A percentile compares a stretch with the other conserved stretches of the same genome.
These are phyloP conservation scores for Zaprionus lachaisei DNA, from an alignment of 1,140 invertebrate species.

Conservation along the genomic window DNA sequence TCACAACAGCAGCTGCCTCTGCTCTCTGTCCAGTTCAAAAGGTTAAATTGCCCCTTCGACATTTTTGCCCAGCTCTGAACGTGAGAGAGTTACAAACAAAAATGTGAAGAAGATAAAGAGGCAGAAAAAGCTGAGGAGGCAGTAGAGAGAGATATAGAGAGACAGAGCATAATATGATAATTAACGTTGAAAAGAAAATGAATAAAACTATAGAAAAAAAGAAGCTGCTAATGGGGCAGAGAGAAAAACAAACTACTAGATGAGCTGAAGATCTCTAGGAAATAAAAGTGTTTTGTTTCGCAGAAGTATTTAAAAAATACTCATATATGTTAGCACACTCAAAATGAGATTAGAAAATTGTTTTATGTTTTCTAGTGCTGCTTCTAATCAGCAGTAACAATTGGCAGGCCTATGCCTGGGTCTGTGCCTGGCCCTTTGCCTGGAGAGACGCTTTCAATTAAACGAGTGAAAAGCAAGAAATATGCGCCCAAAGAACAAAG, in stretches of 20 bases:
- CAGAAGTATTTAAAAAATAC: not conserved
- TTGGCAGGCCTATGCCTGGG: constrained; percentile 30
- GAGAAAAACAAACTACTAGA: not conserved
- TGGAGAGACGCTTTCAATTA: constrained; percentile 56
- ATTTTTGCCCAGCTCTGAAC: constrained; percentile 50
- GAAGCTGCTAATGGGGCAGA: constrained; percentile 12
- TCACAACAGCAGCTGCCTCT: constrained; percentile 45
- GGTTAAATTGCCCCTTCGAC: constrained; percentile 63
- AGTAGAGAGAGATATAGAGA: not conserved
- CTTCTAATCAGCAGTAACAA: constrained; percentile 57
- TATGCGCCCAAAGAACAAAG: constrained; percentile 61
- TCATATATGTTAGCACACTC: not conserved
- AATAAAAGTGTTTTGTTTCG: constrained; percentile 1
- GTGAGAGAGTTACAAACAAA: constrained; percentile 62
- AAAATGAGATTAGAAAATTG: not conserved
- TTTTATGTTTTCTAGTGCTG: not conserved
- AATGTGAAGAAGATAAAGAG: not conserved
- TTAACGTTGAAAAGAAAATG: constrained; percentile 18
- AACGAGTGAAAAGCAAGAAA: constrained; percentile 59
- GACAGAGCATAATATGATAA: constrained; percentile 27
- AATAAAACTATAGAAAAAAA: constrained; percentile 6
- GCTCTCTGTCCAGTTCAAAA: constrained; percentile 65
- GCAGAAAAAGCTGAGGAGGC: not conserved
- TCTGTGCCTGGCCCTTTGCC: no score
- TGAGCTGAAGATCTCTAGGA: not conserved